A percentile compares a stretch with the other conserved stretches of the same genome.
phyloP scores from a whole-genome alignment of 2,113 vertebrate genomes.

The Parus major region DNA sequence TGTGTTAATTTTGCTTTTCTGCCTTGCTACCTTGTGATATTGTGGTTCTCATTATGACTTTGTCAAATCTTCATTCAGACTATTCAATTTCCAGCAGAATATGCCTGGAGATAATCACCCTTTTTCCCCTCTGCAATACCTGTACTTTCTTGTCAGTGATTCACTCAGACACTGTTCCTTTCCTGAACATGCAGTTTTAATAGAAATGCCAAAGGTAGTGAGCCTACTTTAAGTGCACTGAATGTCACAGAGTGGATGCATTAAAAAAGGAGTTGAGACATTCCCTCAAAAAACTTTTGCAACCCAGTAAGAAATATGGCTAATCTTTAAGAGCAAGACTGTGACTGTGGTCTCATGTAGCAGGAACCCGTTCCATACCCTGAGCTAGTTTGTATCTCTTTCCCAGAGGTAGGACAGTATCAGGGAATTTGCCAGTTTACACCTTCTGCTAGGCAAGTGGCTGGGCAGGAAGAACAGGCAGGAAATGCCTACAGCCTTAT shows the following conservation, averaged over 20 bases:
- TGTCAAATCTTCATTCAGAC: not conserved
- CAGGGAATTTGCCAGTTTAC: not conserved
- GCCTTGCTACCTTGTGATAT: not conserved
- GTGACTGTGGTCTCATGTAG: not conserved
- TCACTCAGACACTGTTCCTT: not conserved
- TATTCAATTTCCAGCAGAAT: not conserved
- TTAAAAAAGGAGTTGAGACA: not conserved
- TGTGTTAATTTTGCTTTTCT: not conserved
- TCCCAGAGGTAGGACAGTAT: not conserved
- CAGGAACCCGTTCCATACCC: not conserved
- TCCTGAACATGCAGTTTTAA: conserved; percentile 19
- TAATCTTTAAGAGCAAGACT: not conserved
- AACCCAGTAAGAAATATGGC: not conserved
- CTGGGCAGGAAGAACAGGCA: not conserved
- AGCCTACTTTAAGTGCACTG: not conserved
- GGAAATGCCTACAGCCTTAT: not conserved
- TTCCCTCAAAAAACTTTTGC: not conserved
- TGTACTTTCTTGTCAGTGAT: conserved; percentile 3
- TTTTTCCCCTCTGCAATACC: not conserved
- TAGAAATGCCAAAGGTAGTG: conserved; percentile 18
- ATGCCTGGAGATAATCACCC: not conserved
- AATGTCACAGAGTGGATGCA: not conserved
- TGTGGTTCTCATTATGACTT: not conserved
- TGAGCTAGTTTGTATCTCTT: not conserved
- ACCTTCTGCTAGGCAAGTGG: not conserved